Evolutionary conservation across 1,140 invertebrate genomes (phyloP).

Genomic region (Macrosteles quadrilineatus): DNA sequence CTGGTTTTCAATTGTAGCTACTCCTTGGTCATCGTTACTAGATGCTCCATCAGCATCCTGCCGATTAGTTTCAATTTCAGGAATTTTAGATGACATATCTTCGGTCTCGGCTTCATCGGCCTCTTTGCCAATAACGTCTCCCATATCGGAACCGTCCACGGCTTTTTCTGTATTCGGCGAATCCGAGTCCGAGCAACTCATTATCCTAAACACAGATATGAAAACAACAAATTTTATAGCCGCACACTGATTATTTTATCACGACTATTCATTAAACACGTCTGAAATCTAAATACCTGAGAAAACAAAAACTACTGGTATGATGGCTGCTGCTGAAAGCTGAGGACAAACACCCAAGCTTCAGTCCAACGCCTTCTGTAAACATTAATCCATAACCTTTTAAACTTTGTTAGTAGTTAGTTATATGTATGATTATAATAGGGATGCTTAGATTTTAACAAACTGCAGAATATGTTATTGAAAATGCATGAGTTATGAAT

Average conservation of each 20-base stretch:
- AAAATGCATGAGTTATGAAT: too few relatives aligned
- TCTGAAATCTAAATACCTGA: background rate
- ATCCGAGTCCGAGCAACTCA: slow-evolving; percentile 42
- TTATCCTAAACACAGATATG: slow-evolving; percentile 30
- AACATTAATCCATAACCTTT: too few relatives aligned
- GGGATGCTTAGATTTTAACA: too few relatives aligned
- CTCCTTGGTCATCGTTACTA: slow-evolving; percentile 28
- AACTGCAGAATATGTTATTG: too few relatives aligned
- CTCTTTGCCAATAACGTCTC: slow-evolving; percentile 49
- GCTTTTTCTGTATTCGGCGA: slow-evolving; percentile 38
- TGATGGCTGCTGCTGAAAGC: background rate
- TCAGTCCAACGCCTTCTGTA: background rate
- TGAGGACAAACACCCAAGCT: slow-evolving; percentile 34
- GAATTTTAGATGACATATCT: slow-evolving; percentile 33
- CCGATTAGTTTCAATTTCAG: slow-evolving; percentile 36
- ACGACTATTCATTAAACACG: background rate
- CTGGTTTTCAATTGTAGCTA: background rate
- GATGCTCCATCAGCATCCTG: slow-evolving; percentile 33
- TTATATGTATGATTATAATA: too few relatives aligned
- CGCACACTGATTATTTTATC: background rate
- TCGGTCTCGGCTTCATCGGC: slow-evolving; percentile 42
- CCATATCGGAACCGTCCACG: slow-evolving; percentile 42
- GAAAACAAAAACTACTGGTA: slow-evolving; percentile 25
- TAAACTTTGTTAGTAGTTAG: too few relatives aligned
- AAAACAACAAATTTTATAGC: slow-evolving; percentile 1